Base-by-base conservation (phyloP, 2,888 invertebrate species). In the Apocheima hispidaria region DNA sequence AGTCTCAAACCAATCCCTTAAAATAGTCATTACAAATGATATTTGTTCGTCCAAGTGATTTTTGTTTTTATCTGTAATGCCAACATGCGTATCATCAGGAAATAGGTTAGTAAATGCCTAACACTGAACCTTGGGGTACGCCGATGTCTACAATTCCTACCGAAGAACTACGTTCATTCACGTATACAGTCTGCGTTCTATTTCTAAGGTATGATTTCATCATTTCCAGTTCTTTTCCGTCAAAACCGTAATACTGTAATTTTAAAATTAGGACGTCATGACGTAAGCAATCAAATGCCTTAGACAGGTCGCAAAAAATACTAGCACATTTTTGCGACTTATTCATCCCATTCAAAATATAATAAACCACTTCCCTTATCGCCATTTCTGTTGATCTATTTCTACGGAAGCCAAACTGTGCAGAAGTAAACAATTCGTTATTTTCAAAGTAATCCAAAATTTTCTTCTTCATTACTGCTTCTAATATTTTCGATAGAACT, bases 301-400 rank as follows among this genome's bases (percentile, higher is more conserved):
- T 56, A 16, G 56, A 56, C 9, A 56, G n/a, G 12, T 56, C 56
- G 40, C 56, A 56, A 9, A 49, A 56, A 28, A 56, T 56, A 30
- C 56, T 49, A 14, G 28, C 23, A 9, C 33, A 23, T 33, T 56
- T 56, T 14, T 56, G 2, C 38, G 56, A 48, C 36, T 26, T 18
- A 14, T 56, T 40, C 56, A 56, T 4, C 26, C 26, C 4, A 26
- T 26, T 26, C 26, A 26, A 26, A 26, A 26, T 26, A 26, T 26
- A 26, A 7, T 26, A 26, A 6, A 26, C 7, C 4, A 26, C 26
- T 26, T 26, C 26, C 26, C 26, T 26, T 1, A 26, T 26, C 26
- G 26, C 26, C 26, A 26, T 26, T 4, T 26, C 26, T 26, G 26
- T 26, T 4, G 26, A 26, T 4, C 26, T 26, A 7, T 26, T 26